A percentile compares a stretch with the other conserved stretches of the same genome.
Conservation (phyloP, 2,113 vertebrate species). For the Panthera tigris region DNA sequence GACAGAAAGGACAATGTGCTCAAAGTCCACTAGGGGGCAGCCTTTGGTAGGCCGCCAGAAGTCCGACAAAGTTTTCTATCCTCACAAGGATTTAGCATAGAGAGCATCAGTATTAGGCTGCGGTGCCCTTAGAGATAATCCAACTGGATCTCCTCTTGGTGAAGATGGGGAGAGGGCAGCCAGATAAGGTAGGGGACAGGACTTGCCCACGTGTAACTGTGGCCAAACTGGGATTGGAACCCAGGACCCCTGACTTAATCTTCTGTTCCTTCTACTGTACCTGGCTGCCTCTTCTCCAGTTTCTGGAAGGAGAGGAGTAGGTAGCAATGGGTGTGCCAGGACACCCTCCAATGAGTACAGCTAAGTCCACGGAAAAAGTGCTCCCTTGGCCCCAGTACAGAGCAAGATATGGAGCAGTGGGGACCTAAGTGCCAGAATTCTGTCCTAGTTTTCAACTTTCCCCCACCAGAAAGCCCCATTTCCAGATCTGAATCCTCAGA, state of each 20-base stretch:
- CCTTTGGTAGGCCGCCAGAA: neutral
- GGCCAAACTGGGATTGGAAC: slow-evolving; percentile 12
- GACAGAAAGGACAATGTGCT: neutral
- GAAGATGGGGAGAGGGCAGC: slow-evolving; percentile 10
- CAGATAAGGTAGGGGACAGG: neutral
- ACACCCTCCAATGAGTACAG: neutral
- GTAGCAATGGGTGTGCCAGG: neutral
- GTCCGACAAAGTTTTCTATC: neutral
- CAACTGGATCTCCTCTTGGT: neutral
- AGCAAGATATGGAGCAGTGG: neutral
- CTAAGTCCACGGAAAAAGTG: neutral
- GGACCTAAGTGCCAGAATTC: neutral
- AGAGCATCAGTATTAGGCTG: neutral
- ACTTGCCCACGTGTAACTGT: slow-evolving; percentile 3
- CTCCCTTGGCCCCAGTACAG: neutral
- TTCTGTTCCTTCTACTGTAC: neutral
- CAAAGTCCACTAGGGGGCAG: slow-evolving; percentile 65
- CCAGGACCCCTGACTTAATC: neutral
- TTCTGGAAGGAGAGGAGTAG: neutral
- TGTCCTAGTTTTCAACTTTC: slow-evolving; percentile 9
- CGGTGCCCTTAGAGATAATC: neutral
- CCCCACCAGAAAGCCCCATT: neutral
- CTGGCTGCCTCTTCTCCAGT: neutral
- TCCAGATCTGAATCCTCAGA: neutral
- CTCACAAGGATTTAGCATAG: slow-evolving; percentile 17